phyloP scores from a whole-genome alignment of 2,888 invertebrate species.

The Sylvicola fuscatus region DNA sequence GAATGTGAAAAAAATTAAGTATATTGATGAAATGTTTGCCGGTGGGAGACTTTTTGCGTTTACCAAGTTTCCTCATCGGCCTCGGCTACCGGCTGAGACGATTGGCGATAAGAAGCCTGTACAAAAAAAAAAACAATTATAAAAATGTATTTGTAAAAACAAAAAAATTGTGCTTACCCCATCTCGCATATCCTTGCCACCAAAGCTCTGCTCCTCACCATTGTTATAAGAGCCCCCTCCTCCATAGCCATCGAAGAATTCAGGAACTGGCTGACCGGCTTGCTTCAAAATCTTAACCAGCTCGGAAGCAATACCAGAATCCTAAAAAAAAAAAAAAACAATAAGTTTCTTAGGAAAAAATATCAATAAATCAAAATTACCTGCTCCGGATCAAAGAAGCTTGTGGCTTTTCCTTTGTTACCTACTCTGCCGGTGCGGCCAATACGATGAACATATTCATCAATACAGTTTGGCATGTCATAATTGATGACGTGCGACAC shows the following conservation, averaged over 20 bases:
- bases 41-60: no score
- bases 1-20: no score
- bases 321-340: conserved; percentile 19
- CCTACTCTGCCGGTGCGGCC: conserved; percentile 91
- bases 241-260: conserved; percentile 38
- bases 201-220: conserved; percentile 33
- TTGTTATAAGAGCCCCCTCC: conserved; percentile 24
- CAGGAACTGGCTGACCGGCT: conserved; percentile 62
- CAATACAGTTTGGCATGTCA: conserved; percentile 74
- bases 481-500: conserved; percentile 81
- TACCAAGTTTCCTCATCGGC: no score
- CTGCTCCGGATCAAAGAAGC: conserved; percentile 49
- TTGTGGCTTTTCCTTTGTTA: conserved; percentile 68
- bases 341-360: conserved; percentile 1
- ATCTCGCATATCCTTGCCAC: conserved; percentile 42
- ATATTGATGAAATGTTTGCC: no score
- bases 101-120: neutral
- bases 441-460: conserved; percentile 89
- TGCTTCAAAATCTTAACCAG: conserved; percentile 55
- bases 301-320: conserved; percentile 36
- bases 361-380: conserved; percentile 1
- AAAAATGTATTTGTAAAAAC: conserved; percentile 1
- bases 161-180: conserved; percentile 6
- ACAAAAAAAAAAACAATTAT: conserved; percentile 1
- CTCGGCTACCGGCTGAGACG: neutral